Conservation (phyloP, 2,113 vertebrate species). For the Peromyscus polionotus region DNA sequence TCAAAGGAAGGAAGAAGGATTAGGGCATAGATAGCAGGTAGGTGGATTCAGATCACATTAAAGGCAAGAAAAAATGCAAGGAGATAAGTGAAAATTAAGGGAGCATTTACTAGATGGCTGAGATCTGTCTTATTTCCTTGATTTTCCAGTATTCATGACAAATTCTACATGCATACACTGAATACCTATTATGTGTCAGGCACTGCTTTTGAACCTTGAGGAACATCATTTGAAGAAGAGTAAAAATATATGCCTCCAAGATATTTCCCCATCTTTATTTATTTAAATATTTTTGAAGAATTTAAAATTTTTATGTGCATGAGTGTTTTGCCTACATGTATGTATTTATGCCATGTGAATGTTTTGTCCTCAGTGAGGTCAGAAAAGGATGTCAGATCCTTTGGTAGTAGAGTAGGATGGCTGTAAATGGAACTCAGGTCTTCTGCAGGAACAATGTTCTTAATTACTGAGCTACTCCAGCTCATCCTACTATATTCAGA, state of each 20-base stretch:
- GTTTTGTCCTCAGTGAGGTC: not conserved
- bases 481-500: not conserved
- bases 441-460: not conserved
- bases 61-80: not conserved
- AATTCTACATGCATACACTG: not conserved
- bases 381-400: not conserved
- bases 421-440: not conserved
- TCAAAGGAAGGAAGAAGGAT: not conserved
- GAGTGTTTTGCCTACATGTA: no score
- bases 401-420: not conserved
- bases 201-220: not conserved
- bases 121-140: no score
- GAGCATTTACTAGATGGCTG: not conserved
- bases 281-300: not conserved
- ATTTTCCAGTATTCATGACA: not conserved
- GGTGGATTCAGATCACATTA: not conserved
- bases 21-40: not conserved
- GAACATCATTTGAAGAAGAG: not conserved
- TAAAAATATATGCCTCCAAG: not conserved
- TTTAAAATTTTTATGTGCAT: not conserved
- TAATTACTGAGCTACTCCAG: no score
- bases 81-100: not conserved
- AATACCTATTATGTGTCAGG: not conserved
- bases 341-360: not conserved
- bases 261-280: not conserved